Base-by-base conservation (phyloP, 1,140 invertebrate species). In the Heliconius nattereri region DNA sequence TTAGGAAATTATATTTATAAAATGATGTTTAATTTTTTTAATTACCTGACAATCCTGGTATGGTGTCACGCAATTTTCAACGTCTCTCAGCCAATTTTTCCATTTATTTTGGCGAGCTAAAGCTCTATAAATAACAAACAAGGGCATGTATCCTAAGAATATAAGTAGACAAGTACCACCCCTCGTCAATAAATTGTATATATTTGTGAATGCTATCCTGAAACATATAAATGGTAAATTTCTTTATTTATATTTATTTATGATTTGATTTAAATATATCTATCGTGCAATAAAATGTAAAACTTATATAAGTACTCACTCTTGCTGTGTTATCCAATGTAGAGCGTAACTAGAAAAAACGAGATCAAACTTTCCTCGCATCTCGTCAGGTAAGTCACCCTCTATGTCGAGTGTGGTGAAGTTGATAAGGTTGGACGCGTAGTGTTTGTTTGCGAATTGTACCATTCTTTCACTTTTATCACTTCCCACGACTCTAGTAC, bases 301-400 rank as follows among this genome's bases (percentile, higher is more conserved):
- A 40, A 3, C 11, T 3, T 40, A 3, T 40, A 13, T 13, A 40
- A 40, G 40, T 40, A 40, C 40, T 40, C 40, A 40, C 40, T 40
- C 40, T 40, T 40, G 40, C 40, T 40, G 40, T 40, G 3, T 40
- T 13, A 13, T 3, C 97, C 97, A 98, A 84, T 98, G 97, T 1
- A 98, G 92, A 82, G 97, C 97, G 86, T 98, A 97, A 84, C 98
- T 97, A 0, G 97, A 98, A 73, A 97, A 96, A 1, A 96, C 95
- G 85, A 97, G 97, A 80, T 97, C 95, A 83, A 97, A 98, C 37
- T 91, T 89, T 20, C 91, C 95, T 16, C 91, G 84, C 79, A 95
- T 82, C n/a, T 95, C 87, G 2, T 88, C 88, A 0, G 95, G 95
- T 60, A 96, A 85, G 1, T 95, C 87, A 7, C 89, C 86, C 1